Percentiles rank a stretch among this genome's conserved stretches.
These are phyloP conservation scores for Ennomos erosarius DNA, from an alignment of 2,888 invertebrate species.

Conservation along the genomic window DNA sequence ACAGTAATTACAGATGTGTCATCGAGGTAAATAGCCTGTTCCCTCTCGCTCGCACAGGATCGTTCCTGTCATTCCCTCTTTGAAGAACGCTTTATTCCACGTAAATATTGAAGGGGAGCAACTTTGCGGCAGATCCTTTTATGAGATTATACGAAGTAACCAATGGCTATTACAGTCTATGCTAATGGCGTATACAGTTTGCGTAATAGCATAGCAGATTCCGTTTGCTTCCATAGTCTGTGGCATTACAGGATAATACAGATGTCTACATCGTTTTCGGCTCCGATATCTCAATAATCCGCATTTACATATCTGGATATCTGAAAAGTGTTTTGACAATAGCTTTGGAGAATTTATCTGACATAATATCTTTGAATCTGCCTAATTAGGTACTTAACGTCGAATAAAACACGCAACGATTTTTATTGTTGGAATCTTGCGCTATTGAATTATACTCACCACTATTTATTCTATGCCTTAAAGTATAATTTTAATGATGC, in stretches of 20 bases:
- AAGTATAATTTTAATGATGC: too few relatives aligned
- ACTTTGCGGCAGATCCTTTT: constrained; percentile 59
- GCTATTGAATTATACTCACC: not conserved
- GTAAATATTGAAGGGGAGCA: constrained; percentile 61
- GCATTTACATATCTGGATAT: constrained; percentile 50
- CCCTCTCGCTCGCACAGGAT: constrained; percentile 57
- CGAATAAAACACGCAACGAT: constrained; percentile 12
- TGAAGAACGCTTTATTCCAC: constrained; percentile 66
- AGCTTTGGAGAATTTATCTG: constrained; percentile 27
- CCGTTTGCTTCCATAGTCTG: constrained; percentile 38
- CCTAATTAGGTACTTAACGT: constrained; percentile 34
- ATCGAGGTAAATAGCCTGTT: constrained; percentile 74
- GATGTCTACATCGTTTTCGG: constrained; percentile 58
- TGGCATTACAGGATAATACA: constrained; percentile 46
- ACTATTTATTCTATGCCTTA: too few relatives aligned
- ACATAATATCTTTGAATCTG: constrained; percentile 25
- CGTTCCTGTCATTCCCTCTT: constrained; percentile 72
- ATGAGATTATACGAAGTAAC: constrained; percentile 56
- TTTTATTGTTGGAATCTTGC: constrained; percentile 13
- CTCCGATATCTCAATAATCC: constrained; percentile 44
- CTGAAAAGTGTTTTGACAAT: constrained; percentile 27
- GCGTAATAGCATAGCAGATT: constrained; percentile 51
- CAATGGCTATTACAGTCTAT: constrained; percentile 61
- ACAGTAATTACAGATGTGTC: constrained; percentile 80
- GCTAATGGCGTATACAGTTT: constrained; percentile 66